Conservation (phyloP, 2,113 vertebrate genomes). For the Rousettus leschenaultii region DNA sequence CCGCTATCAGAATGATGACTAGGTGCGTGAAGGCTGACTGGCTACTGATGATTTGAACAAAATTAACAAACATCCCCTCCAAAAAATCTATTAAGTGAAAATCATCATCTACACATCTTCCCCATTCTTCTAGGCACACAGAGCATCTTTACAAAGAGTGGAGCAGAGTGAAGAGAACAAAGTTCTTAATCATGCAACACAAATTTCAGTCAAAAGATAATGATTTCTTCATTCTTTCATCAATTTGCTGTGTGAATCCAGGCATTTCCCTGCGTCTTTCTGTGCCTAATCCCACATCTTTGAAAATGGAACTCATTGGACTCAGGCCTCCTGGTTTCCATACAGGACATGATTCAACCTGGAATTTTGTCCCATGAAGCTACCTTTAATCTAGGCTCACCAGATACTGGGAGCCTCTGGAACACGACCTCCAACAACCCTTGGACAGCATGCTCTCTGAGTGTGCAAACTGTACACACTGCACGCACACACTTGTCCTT, state of each 20-base stretch:
- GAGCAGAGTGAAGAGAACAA: background rate
- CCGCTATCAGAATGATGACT: background rate
- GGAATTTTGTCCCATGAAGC: background rate
- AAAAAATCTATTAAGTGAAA: conserved; percentile 3
- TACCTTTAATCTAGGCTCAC: background rate
- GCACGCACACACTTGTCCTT: background rate
- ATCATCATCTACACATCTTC: background rate
- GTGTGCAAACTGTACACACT: background rate
- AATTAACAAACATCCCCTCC: background rate
- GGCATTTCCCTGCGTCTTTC: background rate
- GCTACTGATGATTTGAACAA: background rate
- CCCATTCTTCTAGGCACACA: background rate
- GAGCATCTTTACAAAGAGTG: background rate
- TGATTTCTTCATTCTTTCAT: background rate
- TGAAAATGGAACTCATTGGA: conserved; percentile 2
- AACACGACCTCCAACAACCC: background rate
- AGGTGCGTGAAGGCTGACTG: background rate
- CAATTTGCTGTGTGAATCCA: background rate
- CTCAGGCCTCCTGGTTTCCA: background rate
- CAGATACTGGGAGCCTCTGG: background rate
- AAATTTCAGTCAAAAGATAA: background rate
- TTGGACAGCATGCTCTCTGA: background rate
- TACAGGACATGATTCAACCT: background rate
- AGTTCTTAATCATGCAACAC: background rate
- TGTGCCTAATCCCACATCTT: background rate